These are phyloP conservation scores for Poeciliopsis retropinna DNA, from an alignment of 2,113 vertebrate species.

Conservation along the genomic window DNA sequence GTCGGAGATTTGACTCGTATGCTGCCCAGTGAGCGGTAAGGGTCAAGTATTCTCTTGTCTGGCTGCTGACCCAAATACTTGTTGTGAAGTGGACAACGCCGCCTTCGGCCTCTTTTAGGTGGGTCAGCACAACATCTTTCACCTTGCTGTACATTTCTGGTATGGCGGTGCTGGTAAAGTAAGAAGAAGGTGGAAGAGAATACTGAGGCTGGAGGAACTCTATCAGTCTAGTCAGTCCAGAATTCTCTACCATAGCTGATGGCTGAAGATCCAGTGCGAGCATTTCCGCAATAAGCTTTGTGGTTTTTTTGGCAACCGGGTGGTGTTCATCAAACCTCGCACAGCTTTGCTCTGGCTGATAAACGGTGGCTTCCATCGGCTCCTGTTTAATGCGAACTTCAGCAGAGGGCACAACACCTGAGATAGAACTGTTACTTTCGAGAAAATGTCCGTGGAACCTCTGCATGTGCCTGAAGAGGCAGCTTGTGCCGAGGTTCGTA, in stretches of 20 bases:
- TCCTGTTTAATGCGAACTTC: constrained; percentile 80
- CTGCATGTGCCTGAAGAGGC: constrained; percentile 93
- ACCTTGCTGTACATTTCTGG: constrained; percentile 96
- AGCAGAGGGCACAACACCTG: constrained; percentile 82
- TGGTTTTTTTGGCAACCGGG: constrained; percentile 97
- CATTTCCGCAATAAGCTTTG: constrained; percentile 96
- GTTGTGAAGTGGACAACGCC: constrained; percentile 95
- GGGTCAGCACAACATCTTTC: constrained; percentile 87
- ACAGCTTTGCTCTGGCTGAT: constrained; percentile 73
- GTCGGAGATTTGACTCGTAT: constrained; percentile 87
- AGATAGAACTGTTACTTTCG: constrained; percentile 84
- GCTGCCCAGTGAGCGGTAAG: constrained; percentile 96
- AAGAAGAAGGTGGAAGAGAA: constrained; percentile 89
- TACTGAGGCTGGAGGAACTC: constrained; percentile 96
- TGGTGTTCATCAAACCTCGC: constrained; percentile 90
- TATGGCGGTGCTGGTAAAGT: constrained; percentile 95
- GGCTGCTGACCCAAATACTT: constrained; percentile 94
- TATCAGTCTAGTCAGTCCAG: constrained; percentile 92
- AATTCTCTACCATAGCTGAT: constrained; percentile 91
- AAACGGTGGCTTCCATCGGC: constrained; percentile 78
- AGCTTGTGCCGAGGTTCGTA: constrained; percentile 95
- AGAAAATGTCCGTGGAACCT: constrained; percentile 90
- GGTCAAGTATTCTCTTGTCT: constrained; percentile 94
- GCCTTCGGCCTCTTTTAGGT: constrained; percentile 92
- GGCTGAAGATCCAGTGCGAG: constrained; percentile 98